These are phyloP conservation scores for Hyalella azteca DNA, from an alignment of 2,888 invertebrate genomes.

Conservation along the genomic window DNA sequence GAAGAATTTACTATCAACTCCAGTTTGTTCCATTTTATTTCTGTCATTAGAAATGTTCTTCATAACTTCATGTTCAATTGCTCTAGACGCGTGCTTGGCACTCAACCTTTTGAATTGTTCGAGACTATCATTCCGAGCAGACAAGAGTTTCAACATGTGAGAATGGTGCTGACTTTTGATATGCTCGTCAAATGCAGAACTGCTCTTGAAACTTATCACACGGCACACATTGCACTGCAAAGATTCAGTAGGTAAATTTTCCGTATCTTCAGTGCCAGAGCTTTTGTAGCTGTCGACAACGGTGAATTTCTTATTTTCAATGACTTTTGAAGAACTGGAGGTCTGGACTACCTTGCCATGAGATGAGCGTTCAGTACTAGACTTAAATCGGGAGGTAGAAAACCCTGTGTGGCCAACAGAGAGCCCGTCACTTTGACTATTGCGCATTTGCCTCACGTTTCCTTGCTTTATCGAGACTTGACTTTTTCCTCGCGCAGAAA, in stretches of 20 bases:
- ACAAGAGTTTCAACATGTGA: neutral
- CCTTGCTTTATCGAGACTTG: no score
- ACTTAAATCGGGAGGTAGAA: no score
- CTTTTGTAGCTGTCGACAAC: neutral
- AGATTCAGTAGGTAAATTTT: neutral
- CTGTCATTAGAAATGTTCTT: neutral
- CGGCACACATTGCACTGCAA: constrained; percentile 12
- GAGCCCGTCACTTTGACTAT: no score
- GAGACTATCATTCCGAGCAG: neutral
- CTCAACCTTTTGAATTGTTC: constrained; percentile 11
- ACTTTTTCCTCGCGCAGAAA: neutral
- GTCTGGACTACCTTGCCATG: neutral
- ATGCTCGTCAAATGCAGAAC: neutral
- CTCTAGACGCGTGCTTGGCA: constrained; percentile 7
- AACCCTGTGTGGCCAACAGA: no score
- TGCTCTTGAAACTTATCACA: neutral
- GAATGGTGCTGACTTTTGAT: neutral
- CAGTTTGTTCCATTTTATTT: neutral
- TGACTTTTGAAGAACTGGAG: neutral
- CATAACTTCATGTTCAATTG: constrained; percentile 3
- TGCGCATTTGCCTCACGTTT: no score
- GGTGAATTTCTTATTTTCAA: neutral
- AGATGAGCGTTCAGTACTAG: no score
- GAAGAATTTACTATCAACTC: neutral
- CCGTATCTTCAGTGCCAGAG: neutral